Conservation (phyloP, 2,797 vertebrate genomes). For the Pseudotriccus pelzelni region DNA sequence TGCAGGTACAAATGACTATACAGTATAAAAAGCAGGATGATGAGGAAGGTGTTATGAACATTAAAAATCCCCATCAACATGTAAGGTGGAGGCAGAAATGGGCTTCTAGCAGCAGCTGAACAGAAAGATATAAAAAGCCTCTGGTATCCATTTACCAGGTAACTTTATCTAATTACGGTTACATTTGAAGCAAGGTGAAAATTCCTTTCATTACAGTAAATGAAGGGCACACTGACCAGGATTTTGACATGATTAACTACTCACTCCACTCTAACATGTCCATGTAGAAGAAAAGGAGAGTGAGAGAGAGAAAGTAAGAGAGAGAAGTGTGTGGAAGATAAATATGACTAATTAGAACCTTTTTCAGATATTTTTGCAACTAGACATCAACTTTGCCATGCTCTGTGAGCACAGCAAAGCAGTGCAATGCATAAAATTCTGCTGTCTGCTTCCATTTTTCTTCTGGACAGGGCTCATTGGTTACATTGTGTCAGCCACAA, state of each 20-base stretch:
- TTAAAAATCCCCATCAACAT: not conserved
- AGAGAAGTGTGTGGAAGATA: conserved; percentile 42
- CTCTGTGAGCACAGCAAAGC: conserved; percentile 3
- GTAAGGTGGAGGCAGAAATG: not conserved
- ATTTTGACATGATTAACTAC: conserved; percentile 59
- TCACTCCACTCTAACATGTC: conserved; percentile 20
- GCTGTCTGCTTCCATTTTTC: conserved; percentile 62
- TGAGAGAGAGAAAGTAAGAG: not conserved
- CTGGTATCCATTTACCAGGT: not conserved
- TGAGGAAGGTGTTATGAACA: not conserved
- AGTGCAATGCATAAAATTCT: conserved; percentile 32
- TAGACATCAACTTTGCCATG: conserved; percentile 46
- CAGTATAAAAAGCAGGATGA: not conserved
- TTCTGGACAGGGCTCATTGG: conserved; percentile 51
- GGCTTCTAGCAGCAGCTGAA: not conserved
- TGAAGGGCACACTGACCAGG: conserved; percentile 70
- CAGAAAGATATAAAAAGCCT: not conserved
- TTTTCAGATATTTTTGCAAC: conserved; percentile 56
- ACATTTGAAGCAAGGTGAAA: conserved; percentile 92
- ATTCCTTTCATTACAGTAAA: conserved; percentile 70
- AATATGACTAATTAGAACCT: conserved; percentile 64
- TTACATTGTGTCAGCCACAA: conserved; percentile 56
- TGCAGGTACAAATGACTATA: not conserved
- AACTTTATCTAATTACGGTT: conserved; percentile 53
- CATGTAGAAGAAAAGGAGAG: not conserved